phyloP scores from a whole-genome alignment of 1,140 invertebrate genomes.

The Phthorimaea operculella region DNA sequence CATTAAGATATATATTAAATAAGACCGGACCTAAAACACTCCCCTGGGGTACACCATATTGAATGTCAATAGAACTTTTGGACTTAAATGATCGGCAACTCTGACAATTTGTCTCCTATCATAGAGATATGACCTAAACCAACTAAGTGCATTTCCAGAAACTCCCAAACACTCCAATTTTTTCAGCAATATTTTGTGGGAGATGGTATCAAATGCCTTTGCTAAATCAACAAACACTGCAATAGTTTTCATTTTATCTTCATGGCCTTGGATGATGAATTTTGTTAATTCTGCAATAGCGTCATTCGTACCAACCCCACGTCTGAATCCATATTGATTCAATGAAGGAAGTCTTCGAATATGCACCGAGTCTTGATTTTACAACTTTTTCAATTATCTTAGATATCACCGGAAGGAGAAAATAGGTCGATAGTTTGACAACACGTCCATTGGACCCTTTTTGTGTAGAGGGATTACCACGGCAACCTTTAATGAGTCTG shows the following conservation, averaged over 20 bases:
- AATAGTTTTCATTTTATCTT: neutral
- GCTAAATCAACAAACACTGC: neutral
- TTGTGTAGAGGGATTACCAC: conserved; percentile 5
- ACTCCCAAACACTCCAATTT: neutral
- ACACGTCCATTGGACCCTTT: neutral
- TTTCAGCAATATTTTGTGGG: neutral
- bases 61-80: neutral
- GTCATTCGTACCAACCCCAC: neutral
- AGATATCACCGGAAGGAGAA: neutral
- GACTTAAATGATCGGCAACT: neutral
- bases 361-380: neutral
- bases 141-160: neutral
- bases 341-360: neutral
- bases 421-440: conserved; percentile 7
- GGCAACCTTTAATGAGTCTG: neutral
- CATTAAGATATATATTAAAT: neutral
- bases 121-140: neutral
- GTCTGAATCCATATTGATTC: conserved; percentile 7
- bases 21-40: neutral
- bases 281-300: conserved; percentile 4
- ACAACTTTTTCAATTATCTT: conserved; percentile 8
- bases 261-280: neutral
- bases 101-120: neutral
- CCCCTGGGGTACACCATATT: neutral
- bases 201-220: neutral